Base-by-base conservation (phyloP, 2,888 invertebrate genomes). In the Megamerina dolium region DNA sequence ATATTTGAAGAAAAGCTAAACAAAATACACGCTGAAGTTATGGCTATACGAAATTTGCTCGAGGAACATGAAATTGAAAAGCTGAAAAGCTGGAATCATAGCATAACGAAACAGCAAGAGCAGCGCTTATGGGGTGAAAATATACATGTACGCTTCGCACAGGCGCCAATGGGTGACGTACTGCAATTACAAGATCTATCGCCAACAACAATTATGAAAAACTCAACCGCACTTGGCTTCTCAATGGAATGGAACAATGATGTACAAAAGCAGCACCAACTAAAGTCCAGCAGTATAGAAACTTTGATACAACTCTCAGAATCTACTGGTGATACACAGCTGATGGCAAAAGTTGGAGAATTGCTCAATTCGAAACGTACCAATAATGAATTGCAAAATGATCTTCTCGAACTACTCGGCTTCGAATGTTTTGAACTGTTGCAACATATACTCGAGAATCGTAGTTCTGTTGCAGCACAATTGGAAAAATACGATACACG, bases 391-490 rank as follows among this genome's bases (percentile, higher is more conserved):
- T 72, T 89, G 48, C 84, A 89, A 64, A 85, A 84, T 61, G 87
- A 88, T 68, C 72, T 96, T 16, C 86, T 93, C 67, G 95, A 96
- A 58, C 72, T 94, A 4, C 75, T 68, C 10, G 96, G 96, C 0
- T 91, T 86, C 66, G 89, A 93, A 54, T 74, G 83, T 57, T 81
- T 89, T 66, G 87, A 88, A 60, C 75, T 89, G 45, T 83, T 87
- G 20, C 77, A 79, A 46, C 73, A 76, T 29, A 67, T 90, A 46
- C 66, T 90, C 20, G 74, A 78, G 39, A 79, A 85, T 55, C 75
- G 88, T 10, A 67, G 70, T 35, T 77, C 74, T 51, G 78, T 82
- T 9, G 59, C 66, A 1, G 61, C 61, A 23, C 63, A 67, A 23
- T 37, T 72, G 16, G 68, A 72, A 20, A 60, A 59, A 12, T 54